Conservation (phyloP, 2,797 vertebrate species). For the Phataginus tricuspis region DNA sequence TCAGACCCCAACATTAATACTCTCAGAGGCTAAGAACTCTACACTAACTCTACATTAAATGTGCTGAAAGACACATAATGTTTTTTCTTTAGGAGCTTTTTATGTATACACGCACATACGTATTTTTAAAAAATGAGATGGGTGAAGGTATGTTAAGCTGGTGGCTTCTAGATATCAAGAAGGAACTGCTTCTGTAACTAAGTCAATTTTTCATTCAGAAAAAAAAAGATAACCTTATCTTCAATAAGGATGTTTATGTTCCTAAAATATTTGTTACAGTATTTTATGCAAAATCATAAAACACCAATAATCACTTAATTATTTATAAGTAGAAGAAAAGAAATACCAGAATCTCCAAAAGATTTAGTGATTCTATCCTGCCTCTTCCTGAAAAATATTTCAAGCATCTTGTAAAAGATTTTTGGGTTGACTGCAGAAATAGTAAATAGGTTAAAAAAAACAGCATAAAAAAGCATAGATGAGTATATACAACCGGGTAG, state of each 20-base stretch:
- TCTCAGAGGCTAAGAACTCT: slow-evolving; percentile 27
- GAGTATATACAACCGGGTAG: neutral
- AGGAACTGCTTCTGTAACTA: neutral
- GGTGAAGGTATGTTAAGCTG: slow-evolving; percentile 30
- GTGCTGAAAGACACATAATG: neutral
- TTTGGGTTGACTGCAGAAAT: slow-evolving; percentile 24
- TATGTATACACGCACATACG: neutral
- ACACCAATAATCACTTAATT: slow-evolving; percentile 41
- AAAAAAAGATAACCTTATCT: slow-evolving; percentile 40
- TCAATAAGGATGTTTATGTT: slow-evolving; percentile 28
- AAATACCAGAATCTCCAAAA: slow-evolving; percentile 52
- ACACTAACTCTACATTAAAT: neutral
- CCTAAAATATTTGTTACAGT: slow-evolving; percentile 21
- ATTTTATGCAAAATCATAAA: slow-evolving; percentile 49
- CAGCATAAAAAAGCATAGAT: neutral
- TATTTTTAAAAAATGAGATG: neutral
- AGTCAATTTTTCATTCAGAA: neutral
- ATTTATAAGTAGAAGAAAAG: slow-evolving; percentile 36
- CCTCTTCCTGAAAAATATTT: slow-evolving; percentile 59
- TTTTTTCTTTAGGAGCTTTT: neutral
- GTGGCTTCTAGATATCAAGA: neutral
- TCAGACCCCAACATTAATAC: neutral
- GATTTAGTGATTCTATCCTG: slow-evolving; percentile 38
- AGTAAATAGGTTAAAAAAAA: neutral
- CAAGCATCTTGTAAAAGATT: slow-evolving; percentile 28